A percentile compares a stretch with the other conserved stretches of the same genome.
These are phyloP conservation scores for Agonopterix heracliana DNA, from an alignment of 2,888 invertebrate species.

Conservation along the genomic window DNA sequence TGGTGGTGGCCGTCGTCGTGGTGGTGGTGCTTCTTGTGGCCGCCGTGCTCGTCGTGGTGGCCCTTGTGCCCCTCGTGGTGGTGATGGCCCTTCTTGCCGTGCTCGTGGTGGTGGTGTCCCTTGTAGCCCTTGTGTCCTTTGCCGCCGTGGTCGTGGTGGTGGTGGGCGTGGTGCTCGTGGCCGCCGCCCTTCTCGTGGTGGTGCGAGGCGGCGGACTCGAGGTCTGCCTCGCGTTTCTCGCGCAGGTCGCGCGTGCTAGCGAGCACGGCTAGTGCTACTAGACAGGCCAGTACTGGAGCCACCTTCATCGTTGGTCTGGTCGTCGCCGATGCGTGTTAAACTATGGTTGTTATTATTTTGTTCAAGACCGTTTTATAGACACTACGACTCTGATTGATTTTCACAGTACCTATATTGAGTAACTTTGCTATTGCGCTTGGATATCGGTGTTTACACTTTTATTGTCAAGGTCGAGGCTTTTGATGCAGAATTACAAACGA, in stretches of 20 bases:
- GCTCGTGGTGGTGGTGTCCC: slow-evolving; percentile 79
- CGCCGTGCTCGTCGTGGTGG: slow-evolving; percentile 76
- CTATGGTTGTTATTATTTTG: slow-evolving; percentile 41
- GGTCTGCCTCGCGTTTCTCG: slow-evolving; percentile 61
- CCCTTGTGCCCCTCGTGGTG: slow-evolving; percentile 80
- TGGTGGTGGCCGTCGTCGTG: slow-evolving; percentile 80
- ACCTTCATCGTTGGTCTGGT: slow-evolving; percentile 44
- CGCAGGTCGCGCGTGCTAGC: slow-evolving; percentile 58
- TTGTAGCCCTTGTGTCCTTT: slow-evolving; percentile 83
- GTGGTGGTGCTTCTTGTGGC: slow-evolving; percentile 79
- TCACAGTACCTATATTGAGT: slow-evolving; percentile 48
- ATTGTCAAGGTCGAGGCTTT: slow-evolving; percentile 50
- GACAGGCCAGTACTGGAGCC: slow-evolving; percentile 42
- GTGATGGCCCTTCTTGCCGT: slow-evolving; percentile 83
- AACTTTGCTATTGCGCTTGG: slow-evolving; percentile 42
- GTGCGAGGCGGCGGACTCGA: slow-evolving; percentile 61
- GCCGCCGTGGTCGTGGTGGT: slow-evolving; percentile 79
- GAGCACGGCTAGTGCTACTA: slow-evolving; percentile 57
- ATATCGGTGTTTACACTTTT: slow-evolving; percentile 38
- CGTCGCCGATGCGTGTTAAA: slow-evolving; percentile 35
- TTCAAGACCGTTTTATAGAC: slow-evolving; percentile 63
- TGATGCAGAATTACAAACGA: not conserved
- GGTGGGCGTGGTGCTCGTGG: slow-evolving; percentile 78
- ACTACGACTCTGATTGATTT: slow-evolving; percentile 45
- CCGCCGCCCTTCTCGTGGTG: slow-evolving; percentile 76